Evolutionary conservation across 2,888 invertebrate genomes (phyloP), one percentile per base, ranked within the genome.

Genomic region (Lampropteryx suffumata): DNA sequence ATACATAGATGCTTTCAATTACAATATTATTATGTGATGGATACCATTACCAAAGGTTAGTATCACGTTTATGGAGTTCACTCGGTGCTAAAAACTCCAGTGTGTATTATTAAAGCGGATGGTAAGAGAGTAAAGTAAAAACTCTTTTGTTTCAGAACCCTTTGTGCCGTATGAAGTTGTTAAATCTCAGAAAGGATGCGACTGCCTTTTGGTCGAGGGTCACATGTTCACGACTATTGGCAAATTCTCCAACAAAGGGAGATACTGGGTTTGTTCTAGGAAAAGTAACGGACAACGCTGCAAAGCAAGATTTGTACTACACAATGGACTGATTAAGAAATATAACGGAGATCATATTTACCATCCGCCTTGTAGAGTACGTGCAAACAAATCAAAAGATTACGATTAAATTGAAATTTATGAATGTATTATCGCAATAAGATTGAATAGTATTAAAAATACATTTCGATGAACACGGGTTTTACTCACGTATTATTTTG

Each of bases 221-320:
- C 40, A 53, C 28, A 48, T 44, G 34, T 53, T 53, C 28, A 50
- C 43, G 9, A 47, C 50, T 1, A 39, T 35, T 4, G 46, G 50
- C 8, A 46, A 40, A 12, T 36, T 35, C 10, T 11, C 21, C 2
- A 46, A 44, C 12, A 47, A 48, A 26, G 46, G 53, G 6, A 33
- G 46, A n/a, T 46, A 41, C 12, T 57, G 47, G 42, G 47, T 50
- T 26, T 57, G 56, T 13, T 57, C 56, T 2, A 50, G 49, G 35
- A 40, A 36, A 9, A 10, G 37, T 35, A 45, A 45, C 27, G 52
- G 52, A 3, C 42, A 43, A 24, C 28, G 35, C 10, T 57, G 56
- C 24, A 52, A 50, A 37, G 56, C 52, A 7, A 42, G 51, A 32
- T 46, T 57, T 33, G 46, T 49, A 21, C 12, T 57, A 6, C 17